Conservation (phyloP, 1,140 invertebrate genomes). For the Ips nitidus region DNA sequence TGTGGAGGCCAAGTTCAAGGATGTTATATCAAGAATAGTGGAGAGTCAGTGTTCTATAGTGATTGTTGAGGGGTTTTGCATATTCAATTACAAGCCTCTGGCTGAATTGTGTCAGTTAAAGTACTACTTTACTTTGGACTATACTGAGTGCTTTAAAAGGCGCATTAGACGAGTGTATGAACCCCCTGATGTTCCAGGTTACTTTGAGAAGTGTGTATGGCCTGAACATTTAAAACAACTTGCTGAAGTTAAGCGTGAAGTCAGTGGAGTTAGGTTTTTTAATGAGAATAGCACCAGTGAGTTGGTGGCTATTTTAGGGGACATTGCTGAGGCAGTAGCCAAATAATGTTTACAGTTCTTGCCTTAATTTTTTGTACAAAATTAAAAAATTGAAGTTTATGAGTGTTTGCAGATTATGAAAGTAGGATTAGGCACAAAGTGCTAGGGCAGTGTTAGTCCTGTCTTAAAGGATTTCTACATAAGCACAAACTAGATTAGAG, state of each 20-base stretch:
- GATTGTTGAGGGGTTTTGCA: conserved; percentile 75
- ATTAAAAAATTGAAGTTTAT: too few relatives aligned
- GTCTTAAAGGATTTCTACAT: too few relatives aligned
- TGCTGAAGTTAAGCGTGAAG: conserved; percentile 36
- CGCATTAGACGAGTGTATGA: conserved; percentile 66
- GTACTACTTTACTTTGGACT: conserved; percentile 70
- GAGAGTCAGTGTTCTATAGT: conserved; percentile 56
- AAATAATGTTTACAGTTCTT: too few relatives aligned
- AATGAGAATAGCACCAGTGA: conserved; percentile 31
- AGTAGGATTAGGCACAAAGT: too few relatives aligned
- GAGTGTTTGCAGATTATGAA: too few relatives aligned
- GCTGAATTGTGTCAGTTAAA: conserved; percentile 67
- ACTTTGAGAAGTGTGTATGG: conserved; percentile 79
- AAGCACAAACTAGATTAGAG: too few relatives aligned
- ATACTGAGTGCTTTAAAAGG: conserved; percentile 65
- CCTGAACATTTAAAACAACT: conserved; percentile 57
- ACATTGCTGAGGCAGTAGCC: conserved; percentile 29
- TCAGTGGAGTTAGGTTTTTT: conserved; percentile 40
- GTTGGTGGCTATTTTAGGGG: conserved; percentile 34
- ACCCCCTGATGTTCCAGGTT: conserved; percentile 75
- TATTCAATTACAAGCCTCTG: conserved; percentile 69
- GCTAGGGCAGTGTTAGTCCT: too few relatives aligned
- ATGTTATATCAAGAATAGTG: conserved; percentile 18
- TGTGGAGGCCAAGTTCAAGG: neutral
- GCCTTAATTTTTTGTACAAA: too few relatives aligned